Base-by-base conservation (phyloP, 1,140 invertebrate genomes). In the Papilio polytes region DNA sequence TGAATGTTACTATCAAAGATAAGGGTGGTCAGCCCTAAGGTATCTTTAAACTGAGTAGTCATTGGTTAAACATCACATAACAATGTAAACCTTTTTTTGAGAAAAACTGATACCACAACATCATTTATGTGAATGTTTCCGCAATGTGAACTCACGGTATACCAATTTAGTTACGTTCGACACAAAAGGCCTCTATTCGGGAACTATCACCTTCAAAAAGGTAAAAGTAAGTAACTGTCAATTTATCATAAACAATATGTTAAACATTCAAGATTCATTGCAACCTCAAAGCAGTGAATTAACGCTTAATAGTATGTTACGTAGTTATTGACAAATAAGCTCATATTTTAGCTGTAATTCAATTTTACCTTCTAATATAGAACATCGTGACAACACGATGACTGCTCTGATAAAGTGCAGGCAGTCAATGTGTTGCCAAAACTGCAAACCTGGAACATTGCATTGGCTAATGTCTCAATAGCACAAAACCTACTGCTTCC, bases 291-390 rank as follows among this genome's bases (percentile, higher is more conserved):
- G 56, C 51, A 53, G 13, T 53, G 18, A n/a, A 53, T 53, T 53
- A 53, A n/a, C 15, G 18, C 15, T 53, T 53, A 53, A 53, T 18
- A 53, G 1, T 20, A 20, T 20, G 53, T 20, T 56, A 56, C 7
- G 2, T 56, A 56, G n/a, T 56, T 56, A 56, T 20, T 63, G 10
- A 63, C 59, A 63, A 20, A 56, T 63, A 63, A 63, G 59, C 59
- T 63, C 22, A 63, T 26, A 22, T 63, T 26, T 13, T 63, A 63
- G 22, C 20, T 26, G 22, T 26, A 63, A 63, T 63, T 63, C 10
- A 26, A 63, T 26, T 63, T 63, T 63, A 63, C 59, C 59, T 63
- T 63, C 20, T 63, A 63, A 63, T 63, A 63, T 63, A 63, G 22
- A 63, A 63, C 59, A 26, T 56, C 59, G 10, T 63, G 59, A 63